A percentile compares a stretch with the other conserved stretches of the same genome.
Conservation (phyloP, 2,113 vertebrate species). For the Serranochromis macrocephalus region DNA sequence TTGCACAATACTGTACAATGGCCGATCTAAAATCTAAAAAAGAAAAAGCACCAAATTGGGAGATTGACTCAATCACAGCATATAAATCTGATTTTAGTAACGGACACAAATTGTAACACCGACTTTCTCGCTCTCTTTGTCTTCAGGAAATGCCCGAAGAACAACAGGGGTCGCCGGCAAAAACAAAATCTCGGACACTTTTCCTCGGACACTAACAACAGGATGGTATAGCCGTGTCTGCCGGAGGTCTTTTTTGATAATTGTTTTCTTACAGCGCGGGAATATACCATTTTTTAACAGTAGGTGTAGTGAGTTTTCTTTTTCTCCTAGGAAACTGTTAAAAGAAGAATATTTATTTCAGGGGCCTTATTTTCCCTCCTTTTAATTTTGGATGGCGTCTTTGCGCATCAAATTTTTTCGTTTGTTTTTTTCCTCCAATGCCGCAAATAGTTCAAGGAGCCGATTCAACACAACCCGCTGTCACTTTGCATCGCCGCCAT, state of each 20-base stretch:
- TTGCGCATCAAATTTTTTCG: neutral
- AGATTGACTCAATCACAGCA: neutral
- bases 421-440: slow-evolving; percentile 20
- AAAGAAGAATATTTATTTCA: slow-evolving; percentile 86
- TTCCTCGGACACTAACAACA: slow-evolving; percentile 89
- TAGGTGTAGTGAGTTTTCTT: slow-evolving; percentile 49
- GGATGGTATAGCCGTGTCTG: slow-evolving; percentile 84
- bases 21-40: neutral
- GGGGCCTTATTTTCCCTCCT: slow-evolving; percentile 90
- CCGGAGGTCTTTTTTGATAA: slow-evolving; percentile 51
- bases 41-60: neutral
- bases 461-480: neutral
- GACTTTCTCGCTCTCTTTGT: neutral
- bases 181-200: slow-evolving; percentile 97
- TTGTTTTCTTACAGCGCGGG: slow-evolving; percentile 79
- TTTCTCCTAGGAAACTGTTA: slow-evolving; percentile 48
- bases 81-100: fast-evolving
- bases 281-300: slow-evolving; percentile 73
- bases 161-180: slow-evolving; percentile 89
- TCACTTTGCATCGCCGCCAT: slow-evolving; percentile 20
- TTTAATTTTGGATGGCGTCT: slow-evolving; percentile 60
- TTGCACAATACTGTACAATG: neutral
- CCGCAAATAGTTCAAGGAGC: slow-evolving; percentile 36
- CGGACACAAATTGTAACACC: fast-evolving
- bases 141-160: slow-evolving; percentile 91